Percentiles rank a stretch among this genome's conserved stretches.
phyloP scores from a whole-genome alignment of 64 coral and sea anemone genomes.

The Montipora efflorescens region DNA sequence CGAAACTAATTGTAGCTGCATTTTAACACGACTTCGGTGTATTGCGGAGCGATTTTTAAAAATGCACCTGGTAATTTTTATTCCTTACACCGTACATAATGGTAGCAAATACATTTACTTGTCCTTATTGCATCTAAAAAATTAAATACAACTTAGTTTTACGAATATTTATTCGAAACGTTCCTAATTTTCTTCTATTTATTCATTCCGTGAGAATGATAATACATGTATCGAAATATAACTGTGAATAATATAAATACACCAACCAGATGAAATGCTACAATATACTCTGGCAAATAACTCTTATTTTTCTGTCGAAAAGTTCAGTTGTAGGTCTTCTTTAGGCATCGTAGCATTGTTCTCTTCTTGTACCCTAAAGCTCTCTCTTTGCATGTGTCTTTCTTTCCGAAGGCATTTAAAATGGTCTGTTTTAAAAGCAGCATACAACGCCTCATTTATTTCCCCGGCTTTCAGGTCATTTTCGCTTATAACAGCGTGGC shows the following conservation, averaged over 20 bases:
- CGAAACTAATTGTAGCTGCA: too few relatives aligned
- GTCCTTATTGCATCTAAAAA: background rate
- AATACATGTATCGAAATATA: background rate
- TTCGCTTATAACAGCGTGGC: conserved; percentile 61
- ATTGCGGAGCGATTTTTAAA: too few relatives aligned
- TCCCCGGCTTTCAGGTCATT: conserved; percentile 29
- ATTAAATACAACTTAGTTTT: background rate
- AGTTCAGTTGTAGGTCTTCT: background rate
- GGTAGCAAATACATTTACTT: too few relatives aligned
- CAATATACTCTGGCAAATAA: background rate
- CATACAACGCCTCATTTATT: conserved; percentile 69
- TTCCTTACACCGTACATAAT: too few relatives aligned
- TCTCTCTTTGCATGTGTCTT: conserved; percentile 33
- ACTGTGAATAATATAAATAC: background rate
- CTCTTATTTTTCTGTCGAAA: background rate
- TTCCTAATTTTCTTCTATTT: background rate
- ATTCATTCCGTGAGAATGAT: background rate
- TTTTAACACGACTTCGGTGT: too few relatives aligned
- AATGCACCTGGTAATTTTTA: too few relatives aligned
- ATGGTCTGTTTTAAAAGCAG: conserved; percentile 60
- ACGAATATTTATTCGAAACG: background rate
- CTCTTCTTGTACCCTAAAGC: background rate
- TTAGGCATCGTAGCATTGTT: background rate
- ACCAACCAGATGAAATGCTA: background rate
- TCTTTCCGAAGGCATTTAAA: conserved; percentile 58